phyloP scores from a whole-genome alignment of 2,888 invertebrate genomes.

The Apamea sordens region DNA sequence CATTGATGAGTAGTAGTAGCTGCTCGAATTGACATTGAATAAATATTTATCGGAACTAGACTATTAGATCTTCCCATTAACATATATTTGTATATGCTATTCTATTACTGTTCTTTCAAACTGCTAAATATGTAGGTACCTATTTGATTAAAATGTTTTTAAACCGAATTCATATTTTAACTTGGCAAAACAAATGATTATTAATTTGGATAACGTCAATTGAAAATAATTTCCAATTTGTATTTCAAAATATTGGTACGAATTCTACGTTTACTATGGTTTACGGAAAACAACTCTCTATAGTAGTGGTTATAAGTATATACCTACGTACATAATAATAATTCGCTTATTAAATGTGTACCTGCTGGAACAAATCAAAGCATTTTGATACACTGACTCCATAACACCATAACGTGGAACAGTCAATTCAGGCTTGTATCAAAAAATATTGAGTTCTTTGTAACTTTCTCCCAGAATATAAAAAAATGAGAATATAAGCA shows the following conservation, averaged over 20 bases:
- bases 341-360: constrained; percentile 37
- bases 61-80: constrained; percentile 24
- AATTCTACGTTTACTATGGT: background rate
- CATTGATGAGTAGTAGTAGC: constrained; percentile 26
- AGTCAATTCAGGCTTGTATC: background rate
- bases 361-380: constrained; percentile 46
- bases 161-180: background rate
- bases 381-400: constrained; percentile 40
- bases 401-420: background rate
- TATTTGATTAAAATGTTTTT: constrained; percentile 23
- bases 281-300: constrained; percentile 5
- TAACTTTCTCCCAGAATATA: background rate
- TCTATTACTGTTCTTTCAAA: constrained; percentile 1
- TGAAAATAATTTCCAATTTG: constrained; percentile 39
- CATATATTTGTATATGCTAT: constrained; percentile 30
- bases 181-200: background rate
- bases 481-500: background rate
- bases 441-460: background rate
- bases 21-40: constrained; percentile 39
- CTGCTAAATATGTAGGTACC: constrained; percentile 28
- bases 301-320: constrained; percentile 11
- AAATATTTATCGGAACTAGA: constrained; percentile 35
- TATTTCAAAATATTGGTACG: constrained; percentile 21
- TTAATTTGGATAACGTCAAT: background rate
- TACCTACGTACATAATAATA: constrained; percentile 28